Evolutionary conservation across 2,113 vertebrate genomes (phyloP), one percentile per base, ranked within the genome.

Genomic region (Motacilla alba): DNA sequence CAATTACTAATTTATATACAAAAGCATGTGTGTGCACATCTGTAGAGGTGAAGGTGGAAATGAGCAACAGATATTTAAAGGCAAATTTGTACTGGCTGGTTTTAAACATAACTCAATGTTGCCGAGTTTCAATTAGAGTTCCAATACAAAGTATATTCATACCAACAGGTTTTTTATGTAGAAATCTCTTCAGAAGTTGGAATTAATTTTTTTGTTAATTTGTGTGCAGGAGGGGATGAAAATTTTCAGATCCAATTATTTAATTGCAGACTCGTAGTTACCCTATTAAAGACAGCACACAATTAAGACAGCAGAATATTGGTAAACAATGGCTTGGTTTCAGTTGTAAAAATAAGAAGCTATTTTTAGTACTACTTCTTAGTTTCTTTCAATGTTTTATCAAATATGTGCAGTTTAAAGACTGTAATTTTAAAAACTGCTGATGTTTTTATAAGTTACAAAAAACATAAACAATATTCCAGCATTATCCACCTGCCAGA

Each of bases 191-290:
- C 24, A 72, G 9, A 37, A 59, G 21, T 6, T 47, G 27, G 15
- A 89, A 55, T 44, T 5, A 19, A 35, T 28, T 44, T 26, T 14
- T 56, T 27, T 55, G 21, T 35, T 56, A 49, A 46, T 88, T 43
- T 69, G 1, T 77, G 96, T 95, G 55, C 14, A 75, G 41, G 46
- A 50, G 2, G 4, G 7, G 4, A 21, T 80, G 37, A 78, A 84
- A 23, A 35, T 37, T 87, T 94, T 91, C 22, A 44, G 37, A 41
- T 56, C 15, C 37, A 94, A 94, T 83, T 89, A 60, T 74, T 95
- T 59, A 68, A 76, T 68, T 89, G n/a, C 37, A 74, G 53, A 82
- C 10, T 31, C 88, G 35, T 15, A 69, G 52, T 59, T 70, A 74
- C 6, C 11, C 9, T 78, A 8, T 30, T 64, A 52, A 82, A 72